These are phyloP conservation scores for Bombyx huttoni DNA, from an alignment of 2,888 invertebrate genomes.

Conservation along the genomic window DNA sequence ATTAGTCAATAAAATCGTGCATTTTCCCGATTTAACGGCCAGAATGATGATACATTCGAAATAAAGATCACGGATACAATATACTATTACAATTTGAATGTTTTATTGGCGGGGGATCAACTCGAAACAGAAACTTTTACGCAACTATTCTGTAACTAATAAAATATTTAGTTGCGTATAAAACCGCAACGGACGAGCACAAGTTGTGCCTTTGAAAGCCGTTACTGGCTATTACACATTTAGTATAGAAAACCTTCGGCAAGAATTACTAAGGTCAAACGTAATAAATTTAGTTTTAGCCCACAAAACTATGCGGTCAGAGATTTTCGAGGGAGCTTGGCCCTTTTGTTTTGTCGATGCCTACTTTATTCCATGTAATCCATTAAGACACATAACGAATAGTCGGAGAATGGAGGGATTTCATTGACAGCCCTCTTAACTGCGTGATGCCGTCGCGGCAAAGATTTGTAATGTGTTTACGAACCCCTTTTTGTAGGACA, in stretches of 20 bases:
- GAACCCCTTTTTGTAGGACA: slow-evolving; percentile 60
- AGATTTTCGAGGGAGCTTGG: slow-evolving; percentile 50
- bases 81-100: slow-evolving; percentile 1
- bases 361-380: slow-evolving; percentile 65
- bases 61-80: slow-evolving; percentile 1
- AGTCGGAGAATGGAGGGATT: slow-evolving; percentile 50
- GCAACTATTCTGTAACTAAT: slow-evolving; percentile 61
- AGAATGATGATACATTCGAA: background rate
- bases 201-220: slow-evolving; percentile 53
- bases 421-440: slow-evolving; percentile 63
- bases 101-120: slow-evolving; percentile 20
- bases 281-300: slow-evolving; percentile 70
- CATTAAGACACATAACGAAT: slow-evolving; percentile 66
- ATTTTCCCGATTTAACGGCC: background rate
- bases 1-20: background rate
- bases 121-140: slow-evolving; percentile 36
- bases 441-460: slow-evolving; percentile 41
- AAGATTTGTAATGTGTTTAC: slow-evolving; percentile 65
- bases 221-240: slow-evolving; percentile 54
- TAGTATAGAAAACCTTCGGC: slow-evolving; percentile 58
- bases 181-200: slow-evolving; percentile 51
- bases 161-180: slow-evolving; percentile 61
- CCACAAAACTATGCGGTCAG: slow-evolving; percentile 61
- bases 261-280: slow-evolving; percentile 68
- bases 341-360: slow-evolving; percentile 67